A percentile compares a stretch with the other conserved stretches of the same genome.
phyloP scores from a whole-genome alignment of 2,113 vertebrate species.

The Corythornis cristatus region DNA sequence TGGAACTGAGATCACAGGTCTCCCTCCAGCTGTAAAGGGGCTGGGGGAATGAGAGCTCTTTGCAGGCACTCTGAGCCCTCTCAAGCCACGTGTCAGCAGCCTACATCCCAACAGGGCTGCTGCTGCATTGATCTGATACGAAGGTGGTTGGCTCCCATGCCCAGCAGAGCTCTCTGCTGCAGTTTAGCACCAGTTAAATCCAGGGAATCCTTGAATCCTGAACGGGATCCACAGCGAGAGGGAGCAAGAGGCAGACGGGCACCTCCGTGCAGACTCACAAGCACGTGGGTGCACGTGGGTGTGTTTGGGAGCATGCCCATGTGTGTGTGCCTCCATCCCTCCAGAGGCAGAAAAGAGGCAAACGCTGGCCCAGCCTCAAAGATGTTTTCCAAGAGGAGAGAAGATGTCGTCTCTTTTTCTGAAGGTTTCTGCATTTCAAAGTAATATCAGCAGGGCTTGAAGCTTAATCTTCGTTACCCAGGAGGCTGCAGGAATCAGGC shows the following conservation, averaged over 20 bases:
- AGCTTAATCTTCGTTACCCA: slow-evolving; percentile 70
- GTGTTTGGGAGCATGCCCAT: rapidly evolving
- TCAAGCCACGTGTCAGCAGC: slow-evolving; percentile 56
- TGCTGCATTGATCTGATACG: slow-evolving; percentile 40
- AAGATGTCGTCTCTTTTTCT: background rate
- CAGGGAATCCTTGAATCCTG: background rate
- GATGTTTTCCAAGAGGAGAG: background rate
- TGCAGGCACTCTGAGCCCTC: background rate
- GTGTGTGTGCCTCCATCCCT: rapidly evolving
- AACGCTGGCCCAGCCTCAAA: background rate
- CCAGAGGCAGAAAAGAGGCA: rapidly evolving
- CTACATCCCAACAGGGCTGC: background rate
- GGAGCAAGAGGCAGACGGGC: background rate
- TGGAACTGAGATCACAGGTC: background rate
- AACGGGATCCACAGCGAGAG: rapidly evolving
- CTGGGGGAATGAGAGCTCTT: background rate
- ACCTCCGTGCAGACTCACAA: rapidly evolving
- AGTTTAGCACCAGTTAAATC: background rate
- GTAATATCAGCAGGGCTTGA: slow-evolving; percentile 67
- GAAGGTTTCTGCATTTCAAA: slow-evolving; percentile 68
- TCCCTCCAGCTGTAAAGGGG: background rate
- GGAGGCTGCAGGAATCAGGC: slow-evolving; percentile 56
- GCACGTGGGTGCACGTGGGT: rapidly evolving
- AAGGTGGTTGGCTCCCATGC: background rate
- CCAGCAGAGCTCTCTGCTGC: background rate